Conservation (phyloP, 2,113 vertebrate species). For the Lamprotornis superbus region DNA sequence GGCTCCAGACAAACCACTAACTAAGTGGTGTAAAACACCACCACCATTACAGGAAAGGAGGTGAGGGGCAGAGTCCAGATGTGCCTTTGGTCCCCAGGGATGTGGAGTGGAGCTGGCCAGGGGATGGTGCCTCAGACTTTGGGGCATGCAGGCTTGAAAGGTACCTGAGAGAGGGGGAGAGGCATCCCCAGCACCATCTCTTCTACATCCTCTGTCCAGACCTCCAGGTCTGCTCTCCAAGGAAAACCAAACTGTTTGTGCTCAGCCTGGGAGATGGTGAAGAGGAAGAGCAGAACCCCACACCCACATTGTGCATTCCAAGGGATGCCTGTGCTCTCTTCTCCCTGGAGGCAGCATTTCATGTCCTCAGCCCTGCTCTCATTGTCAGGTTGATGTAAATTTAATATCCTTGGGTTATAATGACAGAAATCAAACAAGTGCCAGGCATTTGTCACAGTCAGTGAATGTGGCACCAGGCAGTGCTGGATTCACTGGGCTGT, state of each 20-base stretch:
- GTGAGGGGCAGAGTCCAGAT: neutral
- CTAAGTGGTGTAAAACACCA: no score
- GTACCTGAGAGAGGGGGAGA: neutral
- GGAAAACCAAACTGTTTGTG: neutral
- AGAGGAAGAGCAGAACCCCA: neutral
- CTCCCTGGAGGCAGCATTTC: neutral
- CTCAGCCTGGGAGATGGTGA: neutral
- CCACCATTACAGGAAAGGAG: neutral
- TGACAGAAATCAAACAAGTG: neutral
- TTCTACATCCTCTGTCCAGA: neutral
- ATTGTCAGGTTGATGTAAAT: neutral
- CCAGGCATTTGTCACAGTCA: neutral
- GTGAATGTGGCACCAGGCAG: neutral
- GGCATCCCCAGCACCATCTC: neutral
- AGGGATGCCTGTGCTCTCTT: neutral
- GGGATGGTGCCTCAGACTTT: rapidly evolving
- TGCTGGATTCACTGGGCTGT: neutral
- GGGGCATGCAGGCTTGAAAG: no score
- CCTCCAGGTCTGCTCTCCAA: neutral
- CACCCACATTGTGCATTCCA: rapidly evolving
- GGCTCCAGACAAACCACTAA: no score
- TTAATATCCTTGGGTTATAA: slow-evolving; percentile 8
- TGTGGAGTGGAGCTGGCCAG: rapidly evolving
- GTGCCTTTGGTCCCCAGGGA: neutral
- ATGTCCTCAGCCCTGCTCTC: neutral